Conservation (phyloP, 1,140 invertebrate species). For the Drosophila malerkotliana region DNA sequence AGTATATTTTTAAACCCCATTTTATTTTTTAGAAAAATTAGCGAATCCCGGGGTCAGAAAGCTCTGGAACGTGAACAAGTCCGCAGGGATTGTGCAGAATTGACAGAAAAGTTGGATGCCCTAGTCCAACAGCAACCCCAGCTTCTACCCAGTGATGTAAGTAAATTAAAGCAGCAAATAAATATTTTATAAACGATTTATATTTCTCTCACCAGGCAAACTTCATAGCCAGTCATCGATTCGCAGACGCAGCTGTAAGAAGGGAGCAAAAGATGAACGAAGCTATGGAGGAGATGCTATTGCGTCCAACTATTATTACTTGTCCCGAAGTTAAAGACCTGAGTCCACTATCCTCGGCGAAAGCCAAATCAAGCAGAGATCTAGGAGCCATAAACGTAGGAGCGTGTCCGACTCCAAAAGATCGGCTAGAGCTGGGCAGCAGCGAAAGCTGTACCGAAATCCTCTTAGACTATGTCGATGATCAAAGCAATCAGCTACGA, state of each 20-base stretch:
- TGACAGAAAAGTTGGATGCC: constrained; percentile 72
- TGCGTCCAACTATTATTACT: constrained; percentile 72
- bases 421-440: constrained; percentile 19
- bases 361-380: background rate
- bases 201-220: constrained; percentile 33
- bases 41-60: constrained; percentile 63
- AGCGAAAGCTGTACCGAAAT: constrained; percentile 65
- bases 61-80: constrained; percentile 77
- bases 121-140: constrained; percentile 62
- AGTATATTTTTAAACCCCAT: background rate
- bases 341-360: background rate
- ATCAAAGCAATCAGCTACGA: constrained; percentile 70
- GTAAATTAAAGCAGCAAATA: background rate
- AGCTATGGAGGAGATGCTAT: constrained; percentile 67
- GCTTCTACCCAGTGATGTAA: constrained; percentile 68
- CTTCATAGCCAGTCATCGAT: constrained; percentile 60
- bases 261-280: constrained; percentile 76
- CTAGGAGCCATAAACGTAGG: constrained; percentile 58
- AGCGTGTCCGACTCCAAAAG: constrained; percentile 11
- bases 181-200: background rate
- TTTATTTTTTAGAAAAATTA: constrained; percentile 44
- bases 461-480: constrained; percentile 73
- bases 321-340: constrained; percentile 59
- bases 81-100: constrained; percentile 67
- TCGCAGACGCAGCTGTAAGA: constrained; percentile 34